Evolutionary conservation across 2,113 vertebrate species (phyloP).

Genomic region (Daboia siamensis): DNA sequence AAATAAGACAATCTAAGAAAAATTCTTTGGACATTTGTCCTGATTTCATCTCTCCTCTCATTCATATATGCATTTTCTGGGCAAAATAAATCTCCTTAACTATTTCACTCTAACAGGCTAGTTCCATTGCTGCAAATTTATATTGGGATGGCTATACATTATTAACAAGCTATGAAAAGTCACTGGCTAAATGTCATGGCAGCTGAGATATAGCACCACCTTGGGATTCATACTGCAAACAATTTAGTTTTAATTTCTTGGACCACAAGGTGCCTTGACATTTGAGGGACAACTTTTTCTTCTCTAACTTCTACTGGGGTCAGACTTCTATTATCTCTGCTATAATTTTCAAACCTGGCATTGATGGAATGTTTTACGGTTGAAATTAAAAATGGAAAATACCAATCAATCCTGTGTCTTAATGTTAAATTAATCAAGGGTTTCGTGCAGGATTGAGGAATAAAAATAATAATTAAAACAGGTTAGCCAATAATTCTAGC

Average conservation of each 20-base stretch:
- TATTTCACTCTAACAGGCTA: conserved; percentile 59
- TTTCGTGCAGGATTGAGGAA: conserved; percentile 26
- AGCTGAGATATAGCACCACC: conserved; percentile 67
- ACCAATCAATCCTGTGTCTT: conserved; percentile 55
- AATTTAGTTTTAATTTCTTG: conserved; percentile 78
- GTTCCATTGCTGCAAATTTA: conserved; percentile 71
- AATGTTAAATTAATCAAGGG: conserved; percentile 61
- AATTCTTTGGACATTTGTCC: conserved; percentile 55
- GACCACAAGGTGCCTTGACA: conserved; percentile 73
- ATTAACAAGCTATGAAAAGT: conserved; percentile 79
- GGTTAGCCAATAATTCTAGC: conserved; percentile 45
- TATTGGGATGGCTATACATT: conserved; percentile 72
- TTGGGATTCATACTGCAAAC: conserved; percentile 76
- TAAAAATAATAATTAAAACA: conserved; percentile 30
- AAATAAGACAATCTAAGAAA: conserved; percentile 36
- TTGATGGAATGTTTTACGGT: conserved; percentile 64
- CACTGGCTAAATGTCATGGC: conserved; percentile 74
- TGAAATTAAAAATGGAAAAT: conserved; percentile 69
- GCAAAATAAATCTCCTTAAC: conserved; percentile 74
- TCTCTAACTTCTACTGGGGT: conserved; percentile 64
- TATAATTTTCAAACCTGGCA: conserved; percentile 66
- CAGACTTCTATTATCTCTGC: conserved; percentile 65
- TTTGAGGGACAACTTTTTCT: conserved; percentile 68
- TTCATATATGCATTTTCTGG: conserved; percentile 65
- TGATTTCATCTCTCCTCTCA: conserved; percentile 37